These are phyloP conservation scores for Oceanodroma leucorhoa DNA, from an alignment of 2,797 vertebrate genomes.

Conservation along the genomic window DNA sequence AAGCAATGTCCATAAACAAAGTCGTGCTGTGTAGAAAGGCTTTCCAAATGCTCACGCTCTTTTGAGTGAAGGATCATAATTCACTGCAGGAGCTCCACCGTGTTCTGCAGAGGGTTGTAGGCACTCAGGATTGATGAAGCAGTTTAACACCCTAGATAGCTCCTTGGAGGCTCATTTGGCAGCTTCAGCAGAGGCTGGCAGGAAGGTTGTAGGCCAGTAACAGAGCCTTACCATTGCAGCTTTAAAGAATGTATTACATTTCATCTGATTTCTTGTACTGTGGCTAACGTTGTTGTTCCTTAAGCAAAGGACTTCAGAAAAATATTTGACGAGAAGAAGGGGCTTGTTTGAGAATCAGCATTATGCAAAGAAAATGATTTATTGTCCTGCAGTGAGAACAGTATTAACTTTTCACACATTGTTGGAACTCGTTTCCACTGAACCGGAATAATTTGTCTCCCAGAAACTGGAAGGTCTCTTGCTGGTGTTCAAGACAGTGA, in stretches of 20 bases:
- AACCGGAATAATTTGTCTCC: not conserved
- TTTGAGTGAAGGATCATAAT: not conserved
- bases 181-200: not conserved
- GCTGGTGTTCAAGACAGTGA: not conserved
- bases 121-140: not conserved
- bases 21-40: not conserved
- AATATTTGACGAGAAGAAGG: not conserved
- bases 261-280: not conserved
- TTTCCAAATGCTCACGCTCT: not conserved
- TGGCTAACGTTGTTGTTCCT: not conserved
- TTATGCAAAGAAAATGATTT: not conserved
- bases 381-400: not conserved
- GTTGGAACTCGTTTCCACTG: not conserved
- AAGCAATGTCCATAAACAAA: not conserved
- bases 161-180: not conserved
- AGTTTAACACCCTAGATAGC: not conserved
- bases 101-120: not conserved
- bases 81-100: not conserved
- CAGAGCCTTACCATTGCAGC: not conserved
- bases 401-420: not conserved
- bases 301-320: not conserved
- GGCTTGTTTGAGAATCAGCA: not conserved
- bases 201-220: not conserved
- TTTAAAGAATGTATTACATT: not conserved
- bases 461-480: not conserved